Base-by-base conservation (phyloP, 2,888 invertebrate genomes). In the Linyphia triangularis region DNA sequence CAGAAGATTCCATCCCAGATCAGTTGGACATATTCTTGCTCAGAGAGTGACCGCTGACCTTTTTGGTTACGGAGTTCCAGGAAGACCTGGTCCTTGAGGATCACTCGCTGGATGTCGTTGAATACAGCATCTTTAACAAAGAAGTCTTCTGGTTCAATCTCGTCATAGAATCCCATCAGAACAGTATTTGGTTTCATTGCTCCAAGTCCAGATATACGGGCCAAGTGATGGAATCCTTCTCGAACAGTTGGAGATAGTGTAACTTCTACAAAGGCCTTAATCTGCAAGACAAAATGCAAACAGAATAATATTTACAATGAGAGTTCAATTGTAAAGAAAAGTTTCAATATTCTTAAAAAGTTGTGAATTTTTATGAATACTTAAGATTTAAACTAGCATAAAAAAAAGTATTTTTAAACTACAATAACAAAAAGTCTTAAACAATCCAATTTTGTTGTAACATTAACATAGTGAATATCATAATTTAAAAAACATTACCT, bases 151-250 rank as follows among this genome's bases (percentile, higher is more conserved):
- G 96, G 96, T 0, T 94, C 92, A 33, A 91, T 94, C 28, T 95
- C 94, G 92, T 99, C 99, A 90, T 97, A 95, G 94, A 98, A 99
- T 22, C 99, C 99, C 67, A 99, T 94, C 43, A 99, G 95, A 86
- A 99, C 97, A 0, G 99, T 99, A 92, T 99, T 99, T 0, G 99
- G 99, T 93, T 99, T 99, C 99, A 99, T 99, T 16, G 99, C 99
- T 0, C 99, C 99, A 92, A 99, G 95, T 2, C 99, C 99, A 0
- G 98, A 96, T 88, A 99, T 93, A 37, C 98, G 94, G 72, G 97
- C 95, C 90, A 99, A 94, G 93, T 99, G 99, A 88, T 97, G 97
- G 63, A 99, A 95, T 2, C 99, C 99, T 91, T 96, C 96, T 0
- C 98, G 94, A 0, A 99, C 96, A 0, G 95, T 95, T 84, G 95